Conservation (phyloP, 2,888 invertebrate genomes). For the Temnothorax rugatulus region DNA sequence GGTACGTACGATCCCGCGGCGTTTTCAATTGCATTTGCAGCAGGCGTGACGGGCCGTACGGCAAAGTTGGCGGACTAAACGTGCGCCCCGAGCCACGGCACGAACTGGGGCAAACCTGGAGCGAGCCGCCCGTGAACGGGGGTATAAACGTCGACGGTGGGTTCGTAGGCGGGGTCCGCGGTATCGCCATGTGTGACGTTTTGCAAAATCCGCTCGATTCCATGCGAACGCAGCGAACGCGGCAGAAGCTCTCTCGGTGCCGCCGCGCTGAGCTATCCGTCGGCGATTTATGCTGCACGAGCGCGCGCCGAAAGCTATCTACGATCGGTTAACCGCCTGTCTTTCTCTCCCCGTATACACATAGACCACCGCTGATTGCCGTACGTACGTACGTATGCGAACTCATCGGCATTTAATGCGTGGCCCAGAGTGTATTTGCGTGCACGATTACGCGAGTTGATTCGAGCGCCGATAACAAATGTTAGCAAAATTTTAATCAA, state of each 20-base stretch:
- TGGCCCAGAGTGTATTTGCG: constrained; percentile 40
- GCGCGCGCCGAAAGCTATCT: constrained; percentile 61
- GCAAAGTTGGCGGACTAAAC: constrained; percentile 59
- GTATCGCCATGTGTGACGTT: constrained; percentile 63
- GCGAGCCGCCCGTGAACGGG: constrained; percentile 19
- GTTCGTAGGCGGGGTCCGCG: constrained; percentile 42
- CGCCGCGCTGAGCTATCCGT: constrained; percentile 34
- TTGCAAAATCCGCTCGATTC: constrained; percentile 66
- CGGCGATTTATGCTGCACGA: constrained; percentile 63
- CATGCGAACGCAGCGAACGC: constrained; percentile 51
- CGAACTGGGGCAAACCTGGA: constrained; percentile 65
- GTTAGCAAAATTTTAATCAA: constrained; percentile 45
- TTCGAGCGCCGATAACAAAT: constrained; percentile 48
- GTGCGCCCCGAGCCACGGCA: constrained; percentile 29
- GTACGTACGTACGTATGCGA: constrained; percentile 31
- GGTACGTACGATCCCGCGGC: constrained; percentile 56
- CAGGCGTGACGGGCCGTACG: constrained; percentile 58
- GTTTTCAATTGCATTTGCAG: constrained; percentile 68
- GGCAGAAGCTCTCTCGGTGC: constrained; percentile 31
- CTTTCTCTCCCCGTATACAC: constrained; percentile 50
- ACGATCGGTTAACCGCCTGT: constrained; percentile 62
- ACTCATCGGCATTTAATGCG: constrained; percentile 32
- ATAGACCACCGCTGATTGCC: constrained; percentile 32
- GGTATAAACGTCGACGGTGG: constrained; percentile 19
- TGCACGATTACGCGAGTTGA: constrained; percentile 48